phyloP scores from a whole-genome alignment of 2,113 vertebrate genomes.

The Phaethornis superciliosus region DNA sequence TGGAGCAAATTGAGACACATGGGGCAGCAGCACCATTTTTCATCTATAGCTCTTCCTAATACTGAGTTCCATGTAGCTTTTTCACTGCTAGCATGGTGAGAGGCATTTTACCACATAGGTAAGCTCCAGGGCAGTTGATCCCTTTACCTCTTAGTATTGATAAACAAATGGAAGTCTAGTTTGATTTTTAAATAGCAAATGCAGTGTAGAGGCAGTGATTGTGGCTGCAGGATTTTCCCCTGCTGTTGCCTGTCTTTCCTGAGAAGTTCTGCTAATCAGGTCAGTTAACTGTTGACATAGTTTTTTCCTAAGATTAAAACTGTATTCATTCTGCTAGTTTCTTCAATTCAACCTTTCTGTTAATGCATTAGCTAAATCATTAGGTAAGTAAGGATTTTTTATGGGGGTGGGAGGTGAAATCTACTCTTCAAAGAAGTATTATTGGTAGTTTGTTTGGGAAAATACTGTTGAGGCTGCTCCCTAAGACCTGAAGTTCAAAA shows the following conservation, averaged over 20 bases:
- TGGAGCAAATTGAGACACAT: constrained; percentile 21
- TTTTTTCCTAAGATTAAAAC: background rate
- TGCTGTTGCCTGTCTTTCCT: background rate
- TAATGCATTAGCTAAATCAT: background rate
- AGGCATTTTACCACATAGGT: background rate
- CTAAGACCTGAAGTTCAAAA: background rate
- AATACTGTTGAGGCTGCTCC: background rate
- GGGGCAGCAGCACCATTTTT: background rate
- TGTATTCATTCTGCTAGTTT: background rate
- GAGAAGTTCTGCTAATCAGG: background rate
- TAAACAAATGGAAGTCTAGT: background rate
- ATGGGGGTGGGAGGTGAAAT: background rate
- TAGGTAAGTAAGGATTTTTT: background rate
- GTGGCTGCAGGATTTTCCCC: background rate
- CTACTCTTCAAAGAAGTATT: background rate
- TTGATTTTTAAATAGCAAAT: background rate
- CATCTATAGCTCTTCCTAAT: background rate
- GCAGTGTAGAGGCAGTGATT: background rate
- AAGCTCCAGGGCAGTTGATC: background rate
- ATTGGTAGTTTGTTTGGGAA: background rate
- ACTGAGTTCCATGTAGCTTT: background rate
- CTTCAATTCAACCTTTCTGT: background rate
- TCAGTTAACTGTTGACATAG: background rate
- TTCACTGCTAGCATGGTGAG: background rate
- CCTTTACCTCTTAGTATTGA: background rate